These are phyloP conservation scores for Catalaphyllia jardinei DNA, from an alignment of 64 coral and sea anemone species.

Conservation along the genomic window DNA sequence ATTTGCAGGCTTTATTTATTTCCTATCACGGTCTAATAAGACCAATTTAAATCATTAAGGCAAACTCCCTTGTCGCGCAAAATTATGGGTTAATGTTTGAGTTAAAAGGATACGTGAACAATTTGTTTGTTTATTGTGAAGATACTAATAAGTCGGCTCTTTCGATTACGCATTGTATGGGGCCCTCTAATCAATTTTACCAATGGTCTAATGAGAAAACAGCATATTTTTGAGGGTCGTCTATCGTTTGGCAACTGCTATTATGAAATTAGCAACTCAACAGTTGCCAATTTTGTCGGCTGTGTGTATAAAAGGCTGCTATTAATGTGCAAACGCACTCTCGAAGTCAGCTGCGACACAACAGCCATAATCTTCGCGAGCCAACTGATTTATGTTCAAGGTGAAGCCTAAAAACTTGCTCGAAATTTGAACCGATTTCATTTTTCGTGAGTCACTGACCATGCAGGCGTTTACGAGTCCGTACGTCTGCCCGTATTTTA, in stretches of 20 bases:
- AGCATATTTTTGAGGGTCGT: constrained; percentile 56
- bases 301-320: constrained; percentile 62
- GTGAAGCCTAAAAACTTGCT: background rate
- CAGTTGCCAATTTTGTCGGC: constrained; percentile 37
- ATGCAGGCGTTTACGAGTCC: constrained; percentile 55
- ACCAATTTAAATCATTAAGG: constrained; percentile 71
- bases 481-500: constrained; percentile 59
- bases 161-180: constrained; percentile 55
- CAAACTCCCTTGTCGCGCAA: constrained; percentile 46
- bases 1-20: constrained; percentile 71
- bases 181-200: constrained; percentile 68
- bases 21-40: constrained; percentile 53
- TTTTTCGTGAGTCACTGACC: background rate
- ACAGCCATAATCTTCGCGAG: background rate
- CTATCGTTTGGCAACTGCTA: constrained; percentile 72
- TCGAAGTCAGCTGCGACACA: constrained; percentile 7
- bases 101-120: constrained; percentile 63
- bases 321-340: constrained; percentile 7
- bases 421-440: background rate
- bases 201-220: constrained; percentile 60
- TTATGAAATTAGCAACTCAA: constrained; percentile 70
- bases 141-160: constrained; percentile 67
- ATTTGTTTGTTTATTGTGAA: constrained; percentile 84
- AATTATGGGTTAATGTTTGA: constrained; percentile 59
- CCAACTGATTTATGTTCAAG: background rate